Conservation (phyloP, 2,113 vertebrate genomes). For the Zeus faber region DNA sequence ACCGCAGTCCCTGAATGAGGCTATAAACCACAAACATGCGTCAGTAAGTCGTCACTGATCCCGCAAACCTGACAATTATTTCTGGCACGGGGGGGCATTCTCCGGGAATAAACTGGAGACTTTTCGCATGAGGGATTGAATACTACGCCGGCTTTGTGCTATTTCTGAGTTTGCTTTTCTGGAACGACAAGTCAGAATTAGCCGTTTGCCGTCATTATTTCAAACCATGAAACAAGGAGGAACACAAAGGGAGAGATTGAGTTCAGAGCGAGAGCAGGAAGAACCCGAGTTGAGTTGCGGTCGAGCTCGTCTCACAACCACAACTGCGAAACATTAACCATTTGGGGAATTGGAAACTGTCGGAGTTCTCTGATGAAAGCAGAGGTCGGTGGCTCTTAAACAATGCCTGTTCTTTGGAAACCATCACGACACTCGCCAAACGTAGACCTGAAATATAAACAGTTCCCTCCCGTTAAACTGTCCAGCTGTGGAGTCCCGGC, state of each 20-base stretch:
- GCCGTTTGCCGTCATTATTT: not conserved
- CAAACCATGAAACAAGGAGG: not conserved
- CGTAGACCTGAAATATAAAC: too few relatives aligned
- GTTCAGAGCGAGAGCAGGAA: not conserved
- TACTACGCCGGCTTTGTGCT: constrained; percentile 5
- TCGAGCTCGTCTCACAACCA: too few relatives aligned
- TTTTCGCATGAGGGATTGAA: constrained; percentile 41
- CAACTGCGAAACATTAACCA: too few relatives aligned
- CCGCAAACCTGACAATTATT: constrained; percentile 61
- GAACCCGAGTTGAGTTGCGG: too few relatives aligned
- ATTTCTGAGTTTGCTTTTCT: constrained; percentile 12
- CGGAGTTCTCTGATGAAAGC: too few relatives aligned
- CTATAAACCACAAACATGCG: constrained; percentile 63
- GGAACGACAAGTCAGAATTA: not conserved
- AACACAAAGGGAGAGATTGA: not conserved
- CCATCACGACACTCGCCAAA: too few relatives aligned
- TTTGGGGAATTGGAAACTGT: too few relatives aligned
- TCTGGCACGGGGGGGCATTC: constrained; percentile 49
- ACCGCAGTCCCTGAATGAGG: constrained; percentile 39
- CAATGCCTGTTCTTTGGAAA: too few relatives aligned
- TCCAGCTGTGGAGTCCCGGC: too few relatives aligned
- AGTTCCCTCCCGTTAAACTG: too few relatives aligned
- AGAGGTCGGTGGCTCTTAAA: too few relatives aligned
- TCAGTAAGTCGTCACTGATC: constrained; percentile 66
- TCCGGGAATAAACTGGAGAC: constrained; percentile 50